These are phyloP conservation scores for Tenthredo distinguenda DNA, from an alignment of 2,888 invertebrate species.

Conservation along the genomic window DNA sequence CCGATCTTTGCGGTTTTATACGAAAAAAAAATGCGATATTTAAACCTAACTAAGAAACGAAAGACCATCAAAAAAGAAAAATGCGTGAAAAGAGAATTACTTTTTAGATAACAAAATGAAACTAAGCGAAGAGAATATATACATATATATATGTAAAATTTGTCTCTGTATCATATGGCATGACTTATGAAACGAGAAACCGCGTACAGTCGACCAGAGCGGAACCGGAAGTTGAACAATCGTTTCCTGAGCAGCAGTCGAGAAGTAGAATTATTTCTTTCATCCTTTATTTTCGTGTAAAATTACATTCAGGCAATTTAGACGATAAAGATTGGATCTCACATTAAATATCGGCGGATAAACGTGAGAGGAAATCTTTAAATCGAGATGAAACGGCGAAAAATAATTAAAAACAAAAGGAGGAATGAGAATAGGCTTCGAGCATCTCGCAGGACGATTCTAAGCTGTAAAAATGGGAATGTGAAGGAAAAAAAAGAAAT, in stretches of 20 bases:
- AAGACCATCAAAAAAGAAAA: neutral
- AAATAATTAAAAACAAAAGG: too few species aligned
- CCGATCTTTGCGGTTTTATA: neutral
- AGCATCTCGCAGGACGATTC: neutral
- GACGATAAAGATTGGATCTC: too few species aligned
- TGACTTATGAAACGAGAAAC: slow-evolving; percentile 1
- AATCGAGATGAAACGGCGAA: neutral
- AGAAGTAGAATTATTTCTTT: neutral
- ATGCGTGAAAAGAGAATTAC: neutral
- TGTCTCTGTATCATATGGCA: neutral
- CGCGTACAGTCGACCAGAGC: neutral
- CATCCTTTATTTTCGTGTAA: neutral
- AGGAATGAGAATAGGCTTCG: too few species aligned
- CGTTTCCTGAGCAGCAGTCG: slow-evolving; percentile 11
- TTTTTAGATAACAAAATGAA: too few species aligned
- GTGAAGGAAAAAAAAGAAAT: neutral
- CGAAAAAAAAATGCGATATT: neutral
- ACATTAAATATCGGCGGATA: neutral
- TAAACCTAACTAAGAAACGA: neutral
- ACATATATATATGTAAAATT: neutral
- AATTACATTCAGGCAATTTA: neutral
- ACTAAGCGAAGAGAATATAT: neutral
- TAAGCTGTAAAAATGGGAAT: slow-evolving; percentile 16
- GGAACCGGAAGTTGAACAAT: slow-evolving; percentile 28
- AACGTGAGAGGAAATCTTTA: neutral